These are phyloP conservation scores for Trididemnum miniatum DNA, from an alignment of 23 tunicate genomes.

Conservation along the genomic window DNA sequence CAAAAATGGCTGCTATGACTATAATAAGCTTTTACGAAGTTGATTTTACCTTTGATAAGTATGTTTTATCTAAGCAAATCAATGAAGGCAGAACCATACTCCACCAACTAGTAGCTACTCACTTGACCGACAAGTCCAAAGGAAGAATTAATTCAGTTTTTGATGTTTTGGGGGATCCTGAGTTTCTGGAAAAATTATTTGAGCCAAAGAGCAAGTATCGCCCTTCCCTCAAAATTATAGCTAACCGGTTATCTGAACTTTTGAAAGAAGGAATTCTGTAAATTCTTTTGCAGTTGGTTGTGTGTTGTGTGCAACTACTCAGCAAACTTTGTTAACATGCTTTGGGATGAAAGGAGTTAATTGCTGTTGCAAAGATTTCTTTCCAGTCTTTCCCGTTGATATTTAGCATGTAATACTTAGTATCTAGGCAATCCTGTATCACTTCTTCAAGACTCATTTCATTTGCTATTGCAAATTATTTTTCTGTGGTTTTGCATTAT, in stretches of 20 bases:
- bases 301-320: background rate
- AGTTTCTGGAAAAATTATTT: slow-evolving; percentile 76
- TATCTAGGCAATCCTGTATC: too few species aligned
- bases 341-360: background rate
- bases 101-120: slow-evolving; percentile 70
- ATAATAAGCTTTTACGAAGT: slow-evolving; percentile 86
- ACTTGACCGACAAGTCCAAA: slow-evolving; percentile 73
- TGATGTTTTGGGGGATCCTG: slow-evolving; percentile 80
- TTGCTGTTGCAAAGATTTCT: background rate
- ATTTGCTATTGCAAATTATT: too few species aligned
- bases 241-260: slow-evolving; percentile 51
- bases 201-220: slow-evolving; percentile 54
- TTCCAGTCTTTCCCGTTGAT: too few species aligned
- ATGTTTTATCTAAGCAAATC: slow-evolving; percentile 76
- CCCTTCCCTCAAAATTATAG: slow-evolving; percentile 47
- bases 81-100: slow-evolving; percentile 62
- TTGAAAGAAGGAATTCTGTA: slow-evolving; percentile 61
- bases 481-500: background rate
- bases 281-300: background rate
- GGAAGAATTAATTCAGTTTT: slow-evolving; percentile 67
- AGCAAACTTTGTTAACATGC: background rate
- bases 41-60: slow-evolving; percentile 83
- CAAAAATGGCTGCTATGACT: slow-evolving; percentile 77
- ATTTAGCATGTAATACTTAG: too few species aligned
- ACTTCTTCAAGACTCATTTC: too few species aligned